Percentiles rank a stretch among this genome's conserved stretches.
Conservation (phyloP, 2,113 vertebrate species). For the Scophthalmus maximus region DNA sequence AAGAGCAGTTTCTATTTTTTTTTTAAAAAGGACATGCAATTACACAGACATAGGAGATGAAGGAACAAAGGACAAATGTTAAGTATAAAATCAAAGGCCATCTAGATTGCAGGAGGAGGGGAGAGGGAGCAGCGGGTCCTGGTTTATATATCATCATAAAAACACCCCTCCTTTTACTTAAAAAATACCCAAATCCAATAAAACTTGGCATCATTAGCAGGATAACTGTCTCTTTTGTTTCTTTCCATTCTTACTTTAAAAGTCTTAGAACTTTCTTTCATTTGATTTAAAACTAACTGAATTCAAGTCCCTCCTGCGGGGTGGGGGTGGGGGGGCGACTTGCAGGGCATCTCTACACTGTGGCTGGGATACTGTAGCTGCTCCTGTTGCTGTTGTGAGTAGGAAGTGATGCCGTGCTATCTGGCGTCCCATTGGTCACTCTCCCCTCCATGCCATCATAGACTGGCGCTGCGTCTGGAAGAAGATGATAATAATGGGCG, state of each 20-base stretch:
- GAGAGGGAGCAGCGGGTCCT: conserved; percentile 73
- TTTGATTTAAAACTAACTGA: not conserved
- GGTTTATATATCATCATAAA: not conserved
- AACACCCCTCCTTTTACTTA: conserved; percentile 23
- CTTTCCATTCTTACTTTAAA: conserved; percentile 12
- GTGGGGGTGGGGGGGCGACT: too few relatives aligned
- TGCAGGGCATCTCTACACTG: conserved; percentile 69
- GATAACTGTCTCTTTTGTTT: not conserved
- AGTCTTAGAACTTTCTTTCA: conserved; percentile 26
- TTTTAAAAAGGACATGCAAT: conserved; percentile 36
- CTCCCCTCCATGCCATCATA: conserved; percentile 76
- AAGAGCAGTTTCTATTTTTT: conserved; percentile 20
- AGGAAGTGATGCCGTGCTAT: conserved; percentile 71
- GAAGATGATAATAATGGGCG: conserved; percentile 71
- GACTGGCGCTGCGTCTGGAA: conserved; percentile 79
- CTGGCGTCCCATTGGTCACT: conserved; percentile 75
- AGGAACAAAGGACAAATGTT: conserved; percentile 33
- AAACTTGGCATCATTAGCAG: not conserved
- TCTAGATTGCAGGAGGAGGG: conserved; percentile 63
- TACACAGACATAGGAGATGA: conserved; percentile 10
- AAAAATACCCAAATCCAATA: conserved; percentile 3
- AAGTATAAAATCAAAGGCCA: conserved; percentile 25
- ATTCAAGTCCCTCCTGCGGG: conserved; percentile 43
- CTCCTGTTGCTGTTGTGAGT: conserved; percentile 75
- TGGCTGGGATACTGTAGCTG: conserved; percentile 77